phyloP scores from a whole-genome alignment of 1,140 invertebrate species.

The Ruditapes philippinarum region DNA sequence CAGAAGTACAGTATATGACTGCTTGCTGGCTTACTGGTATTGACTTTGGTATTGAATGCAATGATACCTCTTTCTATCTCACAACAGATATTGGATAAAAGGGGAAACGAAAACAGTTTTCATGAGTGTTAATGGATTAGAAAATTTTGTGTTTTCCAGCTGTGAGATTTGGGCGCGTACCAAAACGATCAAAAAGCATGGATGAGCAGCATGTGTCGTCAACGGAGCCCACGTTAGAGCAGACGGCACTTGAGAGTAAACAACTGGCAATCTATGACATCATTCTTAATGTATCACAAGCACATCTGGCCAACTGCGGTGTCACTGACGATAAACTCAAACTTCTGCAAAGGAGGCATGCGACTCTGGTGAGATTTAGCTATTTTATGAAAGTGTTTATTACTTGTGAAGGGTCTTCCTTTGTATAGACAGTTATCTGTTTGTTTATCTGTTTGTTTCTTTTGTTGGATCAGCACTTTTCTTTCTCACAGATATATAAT shows the following conservation, averaged over 20 bases:
- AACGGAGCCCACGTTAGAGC: conserved; percentile 78
- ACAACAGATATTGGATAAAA: neutral
- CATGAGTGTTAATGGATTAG: neutral
- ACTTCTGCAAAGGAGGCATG: conserved; percentile 91
- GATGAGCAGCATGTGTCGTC: conserved; percentile 87
- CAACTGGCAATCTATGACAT: conserved; percentile 93
- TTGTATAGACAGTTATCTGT: too few relatives aligned
- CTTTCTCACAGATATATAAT: too few relatives aligned
- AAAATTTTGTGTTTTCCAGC: conserved; percentile 89
- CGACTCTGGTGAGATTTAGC: conserved; percentile 89
- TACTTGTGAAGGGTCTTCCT: too few relatives aligned
- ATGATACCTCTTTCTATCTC: neutral
- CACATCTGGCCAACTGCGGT: conserved; percentile 95
- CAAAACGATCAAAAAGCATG: conserved; percentile 95
- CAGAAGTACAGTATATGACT: neutral
- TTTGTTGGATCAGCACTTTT: too few relatives aligned
- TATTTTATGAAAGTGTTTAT: too few relatives aligned
- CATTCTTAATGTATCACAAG: conserved; percentile 95
- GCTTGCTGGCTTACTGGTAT: neutral
- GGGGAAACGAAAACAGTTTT: neutral
- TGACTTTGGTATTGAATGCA: neutral
- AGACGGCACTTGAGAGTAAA: conserved; percentile 85
- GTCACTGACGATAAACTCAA: conserved; percentile 95
- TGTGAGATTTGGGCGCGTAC: conserved; percentile 97
- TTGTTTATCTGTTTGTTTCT: too few relatives aligned